phyloP scores from a whole-genome alignment of 2,888 invertebrate genomes.

The Neoaliturus tenellus region DNA sequence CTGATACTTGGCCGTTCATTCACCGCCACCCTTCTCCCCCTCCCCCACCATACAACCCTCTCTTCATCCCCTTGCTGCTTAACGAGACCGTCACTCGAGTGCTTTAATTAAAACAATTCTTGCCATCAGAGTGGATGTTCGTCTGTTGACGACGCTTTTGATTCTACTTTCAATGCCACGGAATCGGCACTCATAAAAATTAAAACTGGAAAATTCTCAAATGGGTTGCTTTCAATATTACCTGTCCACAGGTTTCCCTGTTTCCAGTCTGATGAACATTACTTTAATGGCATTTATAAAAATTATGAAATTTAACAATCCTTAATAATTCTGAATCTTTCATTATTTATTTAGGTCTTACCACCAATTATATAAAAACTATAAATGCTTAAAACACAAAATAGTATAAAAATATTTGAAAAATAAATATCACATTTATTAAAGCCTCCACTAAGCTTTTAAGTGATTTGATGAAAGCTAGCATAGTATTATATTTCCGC shows the following conservation, averaged over 20 bases:
- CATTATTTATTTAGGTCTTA: too few relatives aligned
- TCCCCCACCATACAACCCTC: background rate
- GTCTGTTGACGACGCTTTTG: constrained; percentile 21
- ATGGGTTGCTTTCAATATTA: background rate
- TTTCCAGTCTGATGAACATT: background rate
- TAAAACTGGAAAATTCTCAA: background rate
- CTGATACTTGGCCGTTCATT: constrained; percentile 16
- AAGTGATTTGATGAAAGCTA: too few relatives aligned
- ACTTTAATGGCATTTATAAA: too few relatives aligned
- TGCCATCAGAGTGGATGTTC: constrained; percentile 33
- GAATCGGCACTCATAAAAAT: constrained; percentile 18
- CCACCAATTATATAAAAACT: too few relatives aligned
- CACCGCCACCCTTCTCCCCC: background rate
- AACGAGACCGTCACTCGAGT: constrained; percentile 33
- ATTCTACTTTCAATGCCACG: background rate
- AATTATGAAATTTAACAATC: too few relatives aligned
- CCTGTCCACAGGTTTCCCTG: background rate
- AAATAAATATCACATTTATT: too few relatives aligned
- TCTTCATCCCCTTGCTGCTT: background rate
- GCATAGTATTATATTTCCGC: too few relatives aligned
- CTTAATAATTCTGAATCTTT: too few relatives aligned
- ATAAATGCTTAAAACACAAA: too few relatives aligned
- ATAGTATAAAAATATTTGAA: too few relatives aligned
- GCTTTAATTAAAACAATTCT: constrained; percentile 33
- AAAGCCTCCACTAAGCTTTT: too few relatives aligned